These are phyloP conservation scores for Sander vitreus DNA, from an alignment of 2,113 vertebrate genomes.

Conservation along the genomic window DNA sequence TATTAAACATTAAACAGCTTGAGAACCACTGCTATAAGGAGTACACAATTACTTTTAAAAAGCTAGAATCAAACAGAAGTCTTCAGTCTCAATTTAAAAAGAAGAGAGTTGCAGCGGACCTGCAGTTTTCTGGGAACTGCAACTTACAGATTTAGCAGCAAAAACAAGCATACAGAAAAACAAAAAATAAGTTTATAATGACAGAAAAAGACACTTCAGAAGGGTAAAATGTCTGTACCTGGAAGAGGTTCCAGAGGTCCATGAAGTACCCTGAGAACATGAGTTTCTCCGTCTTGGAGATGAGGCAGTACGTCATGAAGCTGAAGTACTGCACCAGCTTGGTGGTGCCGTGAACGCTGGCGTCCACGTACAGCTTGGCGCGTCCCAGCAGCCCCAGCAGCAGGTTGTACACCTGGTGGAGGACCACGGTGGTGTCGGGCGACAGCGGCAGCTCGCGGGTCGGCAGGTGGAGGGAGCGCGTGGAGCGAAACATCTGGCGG, in stretches of 20 bases:
- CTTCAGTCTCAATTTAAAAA: too few relatives aligned
- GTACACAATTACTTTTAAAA: too few relatives aligned
- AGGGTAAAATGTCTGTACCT: slow-evolving; percentile 59
- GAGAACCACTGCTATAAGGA: too few relatives aligned
- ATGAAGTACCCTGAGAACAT: slow-evolving; percentile 99
- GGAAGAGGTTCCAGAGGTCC: slow-evolving; percentile 99
- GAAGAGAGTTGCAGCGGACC: too few relatives aligned
- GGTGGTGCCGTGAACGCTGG: slow-evolving; percentile 97
- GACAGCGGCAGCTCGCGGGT: slow-evolving; percentile 97
- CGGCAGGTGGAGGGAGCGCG: slow-evolving; percentile 96
- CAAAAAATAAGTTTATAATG: too few relatives aligned
- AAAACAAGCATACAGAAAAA: background rate
- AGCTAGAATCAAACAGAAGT: too few relatives aligned
- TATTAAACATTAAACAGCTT: too few relatives aligned
- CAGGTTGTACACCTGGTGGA: slow-evolving; percentile 98
- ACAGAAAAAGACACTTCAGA: background rate
- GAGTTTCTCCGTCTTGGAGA: slow-evolving; percentile 99
- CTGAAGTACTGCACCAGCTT: slow-evolving; percentile 99
- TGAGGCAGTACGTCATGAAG: slow-evolving; percentile 99
- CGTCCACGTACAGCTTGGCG: slow-evolving; percentile 98
- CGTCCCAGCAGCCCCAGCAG: slow-evolving; percentile 95
- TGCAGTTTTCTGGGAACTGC: too few relatives aligned
- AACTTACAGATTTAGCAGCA: too few relatives aligned
- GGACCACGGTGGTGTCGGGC: slow-evolving; percentile 96
- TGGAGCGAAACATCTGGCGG: slow-evolving; percentile 99